A percentile compares a stretch with the other conserved stretches of the same genome.
Conservation (phyloP, 2,113 vertebrate species). For the Lynx canadensis region DNA sequence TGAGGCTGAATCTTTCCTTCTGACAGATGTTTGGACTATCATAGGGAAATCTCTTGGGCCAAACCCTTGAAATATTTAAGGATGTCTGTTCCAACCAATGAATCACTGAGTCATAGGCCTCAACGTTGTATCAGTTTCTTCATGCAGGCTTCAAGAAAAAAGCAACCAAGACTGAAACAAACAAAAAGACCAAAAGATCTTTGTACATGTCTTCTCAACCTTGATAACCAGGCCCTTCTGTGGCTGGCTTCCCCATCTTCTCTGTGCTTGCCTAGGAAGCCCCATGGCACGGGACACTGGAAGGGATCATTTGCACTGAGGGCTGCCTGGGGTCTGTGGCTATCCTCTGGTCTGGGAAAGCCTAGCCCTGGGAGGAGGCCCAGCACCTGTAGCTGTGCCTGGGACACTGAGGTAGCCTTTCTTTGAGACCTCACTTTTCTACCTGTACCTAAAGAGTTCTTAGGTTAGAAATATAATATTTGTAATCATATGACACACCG, state of each 20-base stretch:
- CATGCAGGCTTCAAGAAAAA: constrained; percentile 1
- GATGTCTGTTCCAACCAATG: constrained; percentile 1
- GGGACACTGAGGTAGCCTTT: not conserved
- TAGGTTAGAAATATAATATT: not conserved
- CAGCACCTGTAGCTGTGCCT: rapidly evolving
- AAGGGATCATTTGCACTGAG: not conserved
- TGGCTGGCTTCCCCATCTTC: not conserved
- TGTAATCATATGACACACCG: not conserved
- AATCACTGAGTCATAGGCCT: not conserved
- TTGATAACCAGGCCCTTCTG: not conserved
- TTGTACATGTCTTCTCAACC: not conserved
- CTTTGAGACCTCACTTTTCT: not conserved
- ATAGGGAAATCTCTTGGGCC: not conserved
- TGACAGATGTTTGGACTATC: not conserved
- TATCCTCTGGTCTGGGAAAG: not conserved
- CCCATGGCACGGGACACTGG: not conserved
- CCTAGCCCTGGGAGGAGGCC: not conserved
- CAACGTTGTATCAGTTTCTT: not conserved
- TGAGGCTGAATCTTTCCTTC: not conserved
- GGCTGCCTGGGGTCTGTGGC: not conserved
- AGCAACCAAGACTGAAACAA: not conserved
- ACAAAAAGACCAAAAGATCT: not conserved
- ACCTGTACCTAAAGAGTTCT: not conserved
- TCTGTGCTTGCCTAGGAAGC: not conserved
- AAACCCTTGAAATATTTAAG: constrained; percentile 46